Base-by-base conservation (phyloP, 2,113 vertebrate genomes). In the Lagenorhynchus albirostris region DNA sequence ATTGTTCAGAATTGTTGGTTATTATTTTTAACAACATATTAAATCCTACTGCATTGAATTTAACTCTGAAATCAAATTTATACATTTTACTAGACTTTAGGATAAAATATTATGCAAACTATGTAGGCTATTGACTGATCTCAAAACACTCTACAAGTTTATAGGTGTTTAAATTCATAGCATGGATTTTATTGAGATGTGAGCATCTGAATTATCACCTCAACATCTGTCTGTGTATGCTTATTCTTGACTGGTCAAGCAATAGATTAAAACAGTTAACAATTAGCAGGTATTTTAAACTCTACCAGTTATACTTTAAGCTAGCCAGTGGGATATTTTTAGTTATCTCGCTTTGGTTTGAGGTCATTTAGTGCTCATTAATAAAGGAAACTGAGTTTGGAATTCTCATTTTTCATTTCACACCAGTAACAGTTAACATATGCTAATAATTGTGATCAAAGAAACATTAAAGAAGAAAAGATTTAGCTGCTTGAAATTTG, bases 361-460 rank as follows among this genome's bases (percentile, higher is more conserved):
- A 86, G 20, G 38, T 95, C 67, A 76, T 55, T 94, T 94, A 60
- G 23, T 92, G 21, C 58, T 96, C n/a, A 47, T 74, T 91, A 95
- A 86, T 95, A 68, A 93, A 80, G 29, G 53, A 87, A 89, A 95
- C 21, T 62, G 60, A 94, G 41, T 74, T 83, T 95, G 68, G 20
- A 70, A 90, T 88, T 97, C n/a, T 86, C 31, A 23, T 55, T 86
- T 97, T 96, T 94, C n/a, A 84, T 77, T 55, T 97, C 73, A 71
- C 7, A 94, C 38, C n/a, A 90, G 11, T 62, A 81, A 47, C 3
- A n/a, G 17, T 91, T n/a, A 92, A 12, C 62, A 71, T 68, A 77
- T 86, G 36, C 26, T 70, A 96, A 81, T 79, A 84, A 71, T n/a
- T 96, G 12, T 90, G 47, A 90, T 92, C 44, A 89, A 89, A 96